Evolutionary conservation across 2,888 invertebrate species (phyloP).

Genomic region (Pachycephus smyrnensis): DNA sequence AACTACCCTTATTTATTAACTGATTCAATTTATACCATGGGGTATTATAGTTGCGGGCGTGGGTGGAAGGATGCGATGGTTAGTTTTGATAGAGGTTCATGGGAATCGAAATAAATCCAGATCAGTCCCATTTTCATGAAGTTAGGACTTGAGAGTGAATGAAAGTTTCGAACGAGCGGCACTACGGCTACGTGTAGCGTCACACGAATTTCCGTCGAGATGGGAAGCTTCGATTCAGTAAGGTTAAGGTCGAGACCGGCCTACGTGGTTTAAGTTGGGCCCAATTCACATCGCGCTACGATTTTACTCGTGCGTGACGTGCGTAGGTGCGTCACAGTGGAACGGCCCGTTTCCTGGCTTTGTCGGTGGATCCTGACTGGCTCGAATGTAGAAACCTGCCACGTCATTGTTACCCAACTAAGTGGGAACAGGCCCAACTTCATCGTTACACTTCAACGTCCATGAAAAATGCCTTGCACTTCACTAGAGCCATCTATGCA

Average conservation of each 20-base stretch:
- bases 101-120: neutral
- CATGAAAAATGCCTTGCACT: neutral
- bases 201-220: neutral
- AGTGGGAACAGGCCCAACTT: neutral
- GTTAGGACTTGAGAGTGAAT: neutral
- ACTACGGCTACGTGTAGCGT: neutral
- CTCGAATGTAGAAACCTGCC: neutral
- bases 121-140: neutral
- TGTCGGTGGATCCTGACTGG: conserved; percentile 1
- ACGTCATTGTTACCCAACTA: neutral
- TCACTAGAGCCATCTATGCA: neutral
- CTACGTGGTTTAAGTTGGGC: neutral
- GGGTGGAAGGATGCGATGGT: neutral
- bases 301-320: conserved; percentile 8
- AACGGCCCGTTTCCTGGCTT: neutral
- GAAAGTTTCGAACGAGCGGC: neutral
- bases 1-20: neutral
- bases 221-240: neutral
- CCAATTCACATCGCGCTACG: neutral
- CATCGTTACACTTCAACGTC: neutral
- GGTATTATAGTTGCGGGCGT: neutral
- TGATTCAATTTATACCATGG: neutral
- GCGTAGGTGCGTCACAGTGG: conserved; percentile 7
- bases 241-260: neutral
- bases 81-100: neutral